phyloP scores from a whole-genome alignment of 2,888 invertebrate genomes.

The Matsumyia berberina region DNA sequence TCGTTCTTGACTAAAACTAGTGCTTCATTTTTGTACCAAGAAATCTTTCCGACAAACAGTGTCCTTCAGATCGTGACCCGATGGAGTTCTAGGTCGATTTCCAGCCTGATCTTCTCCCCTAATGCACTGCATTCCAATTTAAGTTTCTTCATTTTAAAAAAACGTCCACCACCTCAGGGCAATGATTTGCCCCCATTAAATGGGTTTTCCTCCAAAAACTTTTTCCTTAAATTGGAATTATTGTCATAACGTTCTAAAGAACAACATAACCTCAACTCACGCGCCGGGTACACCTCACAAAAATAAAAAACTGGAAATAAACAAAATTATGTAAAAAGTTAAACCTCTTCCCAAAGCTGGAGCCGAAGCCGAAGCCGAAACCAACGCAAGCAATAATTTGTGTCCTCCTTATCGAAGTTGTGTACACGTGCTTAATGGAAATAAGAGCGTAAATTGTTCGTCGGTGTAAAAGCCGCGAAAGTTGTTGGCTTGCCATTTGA shows the following conservation, averaged over 20 bases:
- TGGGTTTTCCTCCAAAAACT: not conserved
- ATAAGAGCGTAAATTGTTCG: not conserved
- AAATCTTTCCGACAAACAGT: too few species aligned
- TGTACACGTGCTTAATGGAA: constrained; percentile 15
- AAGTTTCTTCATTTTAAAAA: too few species aligned
- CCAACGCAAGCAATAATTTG: constrained; percentile 22
- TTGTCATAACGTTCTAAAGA: not conserved
- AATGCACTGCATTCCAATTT: too few species aligned
- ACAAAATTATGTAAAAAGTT: constrained; percentile 24
- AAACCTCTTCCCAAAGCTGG: not conserved
- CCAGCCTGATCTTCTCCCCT: too few species aligned
- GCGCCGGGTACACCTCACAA: not conserved
- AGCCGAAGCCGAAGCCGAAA: too few species aligned
- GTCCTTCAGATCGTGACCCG: too few species aligned
- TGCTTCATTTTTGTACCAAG: too few species aligned
- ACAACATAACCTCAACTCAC: not conserved
- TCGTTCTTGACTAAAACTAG: too few species aligned
- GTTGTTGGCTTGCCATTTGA: not conserved
- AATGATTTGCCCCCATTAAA: constrained; percentile 7
- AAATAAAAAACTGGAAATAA: constrained; percentile 15
- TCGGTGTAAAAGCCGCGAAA: not conserved
- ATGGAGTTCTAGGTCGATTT: too few species aligned
- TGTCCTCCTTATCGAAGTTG: constrained; percentile 7
- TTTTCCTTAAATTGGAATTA: constrained; percentile 14
- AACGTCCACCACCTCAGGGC: too few species aligned